Evolutionary conservation across 2,113 vertebrate species (phyloP).

Genomic region (Heliornis fulica): DNA sequence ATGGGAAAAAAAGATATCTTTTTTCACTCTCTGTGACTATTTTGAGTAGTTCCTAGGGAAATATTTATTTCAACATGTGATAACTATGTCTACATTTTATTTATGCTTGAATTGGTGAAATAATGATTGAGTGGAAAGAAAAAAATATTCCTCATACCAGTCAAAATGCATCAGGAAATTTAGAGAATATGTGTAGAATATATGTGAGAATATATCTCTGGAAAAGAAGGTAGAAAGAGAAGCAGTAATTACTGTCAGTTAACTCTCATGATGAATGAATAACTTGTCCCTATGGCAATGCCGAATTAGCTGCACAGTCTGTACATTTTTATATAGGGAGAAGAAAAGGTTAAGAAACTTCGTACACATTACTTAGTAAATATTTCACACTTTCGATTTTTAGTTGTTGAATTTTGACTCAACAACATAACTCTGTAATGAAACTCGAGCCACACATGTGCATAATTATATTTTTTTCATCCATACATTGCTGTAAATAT

Average conservation of each 20-base stretch:
- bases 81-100: background rate
- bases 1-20: background rate
- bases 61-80: background rate
- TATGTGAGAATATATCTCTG: background rate
- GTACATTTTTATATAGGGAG: background rate
- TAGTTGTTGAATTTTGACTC: background rate
- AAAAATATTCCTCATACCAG: background rate
- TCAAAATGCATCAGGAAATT: background rate
- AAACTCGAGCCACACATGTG: accelerated
- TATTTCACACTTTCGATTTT: background rate
- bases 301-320: background rate
- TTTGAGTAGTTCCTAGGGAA: background rate
- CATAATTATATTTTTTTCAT: background rate
- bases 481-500: background rate
- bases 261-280: background rate
- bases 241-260: background rate
- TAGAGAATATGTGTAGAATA: too few relatives aligned
- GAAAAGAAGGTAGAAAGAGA: background rate
- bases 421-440: background rate
- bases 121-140: background rate
- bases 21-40: background rate
- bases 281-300: background rate
- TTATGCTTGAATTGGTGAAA: background rate
- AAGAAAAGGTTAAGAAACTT: background rate
- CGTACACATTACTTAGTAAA: background rate